Conservation (phyloP, 2,113 vertebrate species). For the Euleptes europaea region DNA sequence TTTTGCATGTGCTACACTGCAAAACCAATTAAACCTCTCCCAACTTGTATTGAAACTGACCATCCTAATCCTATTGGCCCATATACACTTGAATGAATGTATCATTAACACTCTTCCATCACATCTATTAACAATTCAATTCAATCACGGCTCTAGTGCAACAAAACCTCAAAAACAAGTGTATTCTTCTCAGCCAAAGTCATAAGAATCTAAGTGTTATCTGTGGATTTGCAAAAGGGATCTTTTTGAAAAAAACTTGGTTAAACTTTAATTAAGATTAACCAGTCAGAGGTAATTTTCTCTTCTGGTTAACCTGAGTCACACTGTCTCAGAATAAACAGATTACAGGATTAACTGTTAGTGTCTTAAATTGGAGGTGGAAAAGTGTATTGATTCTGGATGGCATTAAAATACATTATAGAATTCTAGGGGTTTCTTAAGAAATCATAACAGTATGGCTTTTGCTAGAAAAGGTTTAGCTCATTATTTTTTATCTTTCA, state of each 20-base stretch:
- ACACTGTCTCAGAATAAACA: slow-evolving; percentile 42
- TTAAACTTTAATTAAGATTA: slow-evolving; percentile 57
- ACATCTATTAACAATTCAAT: background rate
- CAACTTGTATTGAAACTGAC: background rate
- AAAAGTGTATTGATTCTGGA: background rate
- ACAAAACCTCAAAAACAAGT: background rate
- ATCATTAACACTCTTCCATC: background rate
- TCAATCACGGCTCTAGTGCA: background rate
- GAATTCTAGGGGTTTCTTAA: background rate
- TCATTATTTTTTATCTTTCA: slow-evolving; percentile 4
- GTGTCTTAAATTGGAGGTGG: slow-evolving; percentile 28
- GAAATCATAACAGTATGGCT: accelerated
- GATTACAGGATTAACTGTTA: slow-evolving; percentile 38
- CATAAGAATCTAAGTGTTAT: background rate
- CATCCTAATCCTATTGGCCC: background rate
- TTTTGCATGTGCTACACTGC: no score
- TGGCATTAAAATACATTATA: background rate
- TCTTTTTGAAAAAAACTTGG: background rate
- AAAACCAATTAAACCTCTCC: background rate
- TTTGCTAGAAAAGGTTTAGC: accelerated
- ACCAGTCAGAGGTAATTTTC: slow-evolving; percentile 32
- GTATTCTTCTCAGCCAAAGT: background rate
- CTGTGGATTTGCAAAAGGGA: slow-evolving; percentile 17
- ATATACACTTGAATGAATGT: background rate
- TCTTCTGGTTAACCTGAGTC: slow-evolving; percentile 28